These are phyloP conservation scores for Rhingia rostrata DNA, from an alignment of 2,888 invertebrate genomes.

Conservation along the genomic window DNA sequence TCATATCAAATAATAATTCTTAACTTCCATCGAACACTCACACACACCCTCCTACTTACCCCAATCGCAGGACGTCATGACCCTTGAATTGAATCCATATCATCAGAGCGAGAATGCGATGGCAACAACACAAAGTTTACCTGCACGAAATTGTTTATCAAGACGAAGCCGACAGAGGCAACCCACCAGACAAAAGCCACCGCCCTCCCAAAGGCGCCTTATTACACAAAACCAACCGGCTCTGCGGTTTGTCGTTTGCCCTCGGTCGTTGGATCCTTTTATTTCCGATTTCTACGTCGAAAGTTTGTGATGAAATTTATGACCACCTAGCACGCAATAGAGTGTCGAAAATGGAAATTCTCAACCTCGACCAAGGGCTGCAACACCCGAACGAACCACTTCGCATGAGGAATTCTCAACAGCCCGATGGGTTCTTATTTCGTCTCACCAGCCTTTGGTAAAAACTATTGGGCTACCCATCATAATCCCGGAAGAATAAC, in stretches of 20 bases:
- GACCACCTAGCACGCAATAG: conserved; percentile 68
- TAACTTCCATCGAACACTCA: conserved; percentile 26
- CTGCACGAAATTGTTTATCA: conserved; percentile 31
- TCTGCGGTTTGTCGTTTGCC: conserved; percentile 54
- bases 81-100: conserved; percentile 28
- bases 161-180: conserved; percentile 7
- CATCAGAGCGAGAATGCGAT: conserved; percentile 16
- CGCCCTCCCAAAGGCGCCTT: conserved; percentile 15
- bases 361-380: background rate
- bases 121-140: background rate
- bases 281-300: conserved; percentile 41
- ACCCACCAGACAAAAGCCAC: conserved; percentile 14
- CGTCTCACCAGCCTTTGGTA: background rate
- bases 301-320: conserved; percentile 69
- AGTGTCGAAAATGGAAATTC: conserved; percentile 50
- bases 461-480: conserved; percentile 26
- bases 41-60: conserved; percentile 7
- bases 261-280: conserved; percentile 31
- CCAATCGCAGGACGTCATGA: background rate
- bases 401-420: conserved; percentile 58
- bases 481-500: conserved; percentile 62
- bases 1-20: conserved; percentile 41
- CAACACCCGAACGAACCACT: background rate
- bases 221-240: conserved; percentile 20
- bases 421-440: conserved; percentile 12